Evolutionary conservation across 2,888 invertebrate species (phyloP).

Genomic region (Cabera pusaria): DNA sequence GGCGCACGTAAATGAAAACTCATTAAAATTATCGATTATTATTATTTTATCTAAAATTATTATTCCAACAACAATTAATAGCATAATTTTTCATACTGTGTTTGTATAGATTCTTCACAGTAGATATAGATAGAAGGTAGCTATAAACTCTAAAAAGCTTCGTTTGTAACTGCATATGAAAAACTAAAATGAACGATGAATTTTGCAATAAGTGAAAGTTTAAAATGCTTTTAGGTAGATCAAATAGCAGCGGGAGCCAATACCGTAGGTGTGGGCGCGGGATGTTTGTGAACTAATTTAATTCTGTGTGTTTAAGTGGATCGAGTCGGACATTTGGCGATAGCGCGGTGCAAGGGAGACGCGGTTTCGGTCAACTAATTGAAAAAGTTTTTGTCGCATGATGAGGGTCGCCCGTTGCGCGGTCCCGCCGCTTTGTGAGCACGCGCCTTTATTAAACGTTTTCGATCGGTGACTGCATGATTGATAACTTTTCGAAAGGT

Average conservation of each 20-base stretch:
- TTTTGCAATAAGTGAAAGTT: constrained; percentile 31
- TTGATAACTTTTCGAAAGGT: constrained; percentile 12
- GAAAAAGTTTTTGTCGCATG: constrained; percentile 67
- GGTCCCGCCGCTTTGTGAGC: constrained; percentile 27
- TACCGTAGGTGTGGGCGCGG: constrained; percentile 36
- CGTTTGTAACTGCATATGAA: too few relatives aligned
- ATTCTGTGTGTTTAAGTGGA: constrained; percentile 58
- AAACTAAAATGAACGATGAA: too few relatives aligned
- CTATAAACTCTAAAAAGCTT: constrained; percentile 3
- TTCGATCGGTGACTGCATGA: constrained; percentile 6
- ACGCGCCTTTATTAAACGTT: constrained; percentile 36
- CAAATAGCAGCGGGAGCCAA: constrained; percentile 39
- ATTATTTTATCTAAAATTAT: too few relatives aligned
- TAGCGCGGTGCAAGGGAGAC: constrained; percentile 22
- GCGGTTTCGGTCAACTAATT: constrained; percentile 63
- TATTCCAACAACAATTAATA: too few relatives aligned
- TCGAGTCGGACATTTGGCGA: constrained; percentile 38
- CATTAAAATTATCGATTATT: constrained; percentile 9
- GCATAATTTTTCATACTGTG: too few relatives aligned
- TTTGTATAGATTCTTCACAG: too few relatives aligned
- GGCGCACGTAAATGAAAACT: too few relatives aligned
- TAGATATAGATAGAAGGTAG: too few relatives aligned
- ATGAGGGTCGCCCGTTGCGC: constrained; percentile 33
- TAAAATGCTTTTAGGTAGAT: constrained; percentile 45
- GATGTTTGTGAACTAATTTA: constrained; percentile 63